A percentile compares a stretch with the other conserved stretches of the same genome.
These are phyloP conservation scores for Epirrhoe alternata DNA, from an alignment of 2,888 invertebrate genomes.

Conservation along the genomic window DNA sequence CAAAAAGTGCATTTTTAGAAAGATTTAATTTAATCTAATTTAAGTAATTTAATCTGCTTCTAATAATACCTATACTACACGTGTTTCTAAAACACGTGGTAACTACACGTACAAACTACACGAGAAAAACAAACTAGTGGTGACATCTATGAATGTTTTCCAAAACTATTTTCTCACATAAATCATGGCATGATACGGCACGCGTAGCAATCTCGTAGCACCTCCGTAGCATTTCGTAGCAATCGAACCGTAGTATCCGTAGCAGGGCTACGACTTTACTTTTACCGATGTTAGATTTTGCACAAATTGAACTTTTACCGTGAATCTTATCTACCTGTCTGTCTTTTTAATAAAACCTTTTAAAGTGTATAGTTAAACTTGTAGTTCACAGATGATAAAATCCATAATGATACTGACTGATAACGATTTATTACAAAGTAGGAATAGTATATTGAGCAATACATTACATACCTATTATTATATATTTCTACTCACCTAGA, in stretches of 20 bases:
- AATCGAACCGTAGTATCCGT: slow-evolving; percentile 40
- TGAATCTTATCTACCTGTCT: slow-evolving; percentile 1
- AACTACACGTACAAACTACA: slow-evolving; percentile 1
- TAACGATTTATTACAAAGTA: neutral
- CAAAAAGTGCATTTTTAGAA: neutral
- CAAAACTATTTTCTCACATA: slow-evolving; percentile 25
- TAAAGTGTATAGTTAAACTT: too few species aligned
- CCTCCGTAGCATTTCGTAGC: slow-evolving; percentile 45
- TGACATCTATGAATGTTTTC: slow-evolving; percentile 42
- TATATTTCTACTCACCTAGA: slow-evolving; percentile 11
- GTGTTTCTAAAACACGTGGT: slow-evolving; percentile 24
- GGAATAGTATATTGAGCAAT: neutral
- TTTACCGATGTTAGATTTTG: slow-evolving; percentile 30
- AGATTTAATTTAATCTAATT: neutral
- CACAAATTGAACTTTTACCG: slow-evolving; percentile 46
- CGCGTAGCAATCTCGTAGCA: slow-evolving; percentile 46
- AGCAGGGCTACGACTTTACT: slow-evolving; percentile 43
- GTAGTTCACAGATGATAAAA: slow-evolving; percentile 38
- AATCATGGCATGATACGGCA: slow-evolving; percentile 24
- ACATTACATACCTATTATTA: neutral
- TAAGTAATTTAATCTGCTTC: neutral
- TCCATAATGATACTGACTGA: neutral
- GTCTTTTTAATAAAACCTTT: slow-evolving; percentile 48
- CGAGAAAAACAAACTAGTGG: slow-evolving; percentile 23
- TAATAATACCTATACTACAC: slow-evolving; percentile 1